These are phyloP conservation scores for Timandra comae DNA, from an alignment of 2,888 invertebrate species.

Conservation along the genomic window DNA sequence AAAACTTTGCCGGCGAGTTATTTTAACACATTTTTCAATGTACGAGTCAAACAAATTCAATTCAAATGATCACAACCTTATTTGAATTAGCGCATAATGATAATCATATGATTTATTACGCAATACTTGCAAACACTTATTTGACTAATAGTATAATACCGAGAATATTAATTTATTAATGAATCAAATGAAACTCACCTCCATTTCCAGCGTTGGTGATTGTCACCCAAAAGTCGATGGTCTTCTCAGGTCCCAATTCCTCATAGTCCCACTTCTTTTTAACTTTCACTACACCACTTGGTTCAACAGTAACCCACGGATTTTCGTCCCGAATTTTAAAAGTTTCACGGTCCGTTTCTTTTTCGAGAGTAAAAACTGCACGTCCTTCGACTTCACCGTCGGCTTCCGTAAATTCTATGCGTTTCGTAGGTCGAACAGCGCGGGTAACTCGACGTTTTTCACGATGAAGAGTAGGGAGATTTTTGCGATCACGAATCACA, in stretches of 20 bases:
- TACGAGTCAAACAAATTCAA: too few relatives aligned
- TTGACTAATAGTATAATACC: not conserved
- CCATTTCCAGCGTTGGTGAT: conserved; percentile 93
- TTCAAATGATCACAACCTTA: too few relatives aligned
- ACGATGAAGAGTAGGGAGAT: conserved; percentile 80
- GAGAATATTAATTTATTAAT: not conserved
- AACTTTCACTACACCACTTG: conserved; percentile 93
- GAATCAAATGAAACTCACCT: conserved; percentile 82
- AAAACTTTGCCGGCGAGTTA: too few relatives aligned
- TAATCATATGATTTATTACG: conserved; percentile 11
- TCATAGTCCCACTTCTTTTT: conserved; percentile 99
- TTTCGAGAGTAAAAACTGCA: conserved; percentile 92
- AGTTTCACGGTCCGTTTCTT: conserved; percentile 93
- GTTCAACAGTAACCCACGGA: conserved; percentile 94
- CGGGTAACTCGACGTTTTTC: conserved; percentile 89
- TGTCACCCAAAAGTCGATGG: conserved; percentile 97
- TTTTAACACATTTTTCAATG: too few relatives aligned
- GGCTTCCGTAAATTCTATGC: conserved; percentile 93
- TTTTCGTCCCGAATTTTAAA: conserved; percentile 96
- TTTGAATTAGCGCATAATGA: too few relatives aligned
- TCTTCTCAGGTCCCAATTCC: conserved; percentile 94
- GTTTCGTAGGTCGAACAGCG: conserved; percentile 95
- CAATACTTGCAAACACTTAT: conserved; percentile 4
- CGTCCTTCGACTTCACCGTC: conserved; percentile 93
- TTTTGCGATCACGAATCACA: conserved; percentile 74